Evolutionary conservation across 1,140 invertebrate genomes (phyloP), one percentile per base, ranked within the genome.

Genomic region (Papilio aristodemus): DNA sequence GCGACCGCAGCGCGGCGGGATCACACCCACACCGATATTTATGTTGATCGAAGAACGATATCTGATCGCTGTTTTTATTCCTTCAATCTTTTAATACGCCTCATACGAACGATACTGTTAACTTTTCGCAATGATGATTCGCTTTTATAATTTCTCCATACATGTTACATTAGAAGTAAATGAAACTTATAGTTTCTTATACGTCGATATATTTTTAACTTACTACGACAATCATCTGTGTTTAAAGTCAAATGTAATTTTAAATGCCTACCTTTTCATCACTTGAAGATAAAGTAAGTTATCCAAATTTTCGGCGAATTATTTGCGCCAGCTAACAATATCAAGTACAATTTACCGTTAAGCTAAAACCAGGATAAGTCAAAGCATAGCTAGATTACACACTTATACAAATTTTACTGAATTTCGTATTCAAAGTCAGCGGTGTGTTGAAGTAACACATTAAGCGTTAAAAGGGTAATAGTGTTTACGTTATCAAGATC

Each of bases 21-120:
- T 71, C 68, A 77, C 84, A 80, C 80, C 81, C 78, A 79, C 74
- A 63, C 74, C 72, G 75, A 81, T 81, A 86, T 86, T 86, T 83
- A 86, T 84, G 76, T 54, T 77, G 79, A 83, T 84, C 74, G 75
- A 71, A 63, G 32, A 69, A 14, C 64, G 80, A 83, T 81, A 81
- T 69, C 64, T 69, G 74, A 75, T 60, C 22, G 58, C 19, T 25
- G 19, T 66, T 43, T 43, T 46, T 76, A 59, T 67, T 69, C n/a
- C n/a, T n/a, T n/a, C n/a, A n/a, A n/a, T 38, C 71, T 72, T 68
- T 66, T 67, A 57, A 46, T 70, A 70, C 68, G 64, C 59, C 41
- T 46, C 19, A 46, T 17, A 46, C 6, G 14, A 43, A 58, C 9
- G 25, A 22, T 62, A 59, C 14, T 46, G 58, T 67, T 67, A 60